A percentile compares a stretch with the other conserved stretches of the same genome.
Conservation (phyloP, 2,888 invertebrate genomes). For the Melolontha melolontha region DNA sequence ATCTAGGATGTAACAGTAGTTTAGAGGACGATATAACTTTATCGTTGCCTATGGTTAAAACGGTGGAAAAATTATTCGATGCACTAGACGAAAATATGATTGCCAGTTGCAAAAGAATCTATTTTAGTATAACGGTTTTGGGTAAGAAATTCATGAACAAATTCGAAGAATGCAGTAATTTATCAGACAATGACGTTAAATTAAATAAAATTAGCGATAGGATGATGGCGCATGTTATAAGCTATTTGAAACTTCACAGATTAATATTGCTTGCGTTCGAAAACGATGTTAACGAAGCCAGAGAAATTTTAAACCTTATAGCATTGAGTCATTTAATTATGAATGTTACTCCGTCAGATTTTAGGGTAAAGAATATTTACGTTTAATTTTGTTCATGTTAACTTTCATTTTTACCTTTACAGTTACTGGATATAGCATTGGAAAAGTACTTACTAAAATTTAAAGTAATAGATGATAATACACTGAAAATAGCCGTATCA, state of each 20-base stretch:
- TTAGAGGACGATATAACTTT: constrained; percentile 37
- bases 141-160: constrained; percentile 35
- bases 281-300: constrained; percentile 37
- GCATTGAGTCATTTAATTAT: constrained; percentile 43
- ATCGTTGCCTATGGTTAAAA: constrained; percentile 41
- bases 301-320: constrained; percentile 41
- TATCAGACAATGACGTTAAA: constrained; percentile 33
- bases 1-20: constrained; percentile 35
- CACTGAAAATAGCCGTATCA: constrained; percentile 35
- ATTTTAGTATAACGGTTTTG: constrained; percentile 34
- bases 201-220: constrained; percentile 20
- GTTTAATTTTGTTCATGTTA: background rate
- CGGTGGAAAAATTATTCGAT: constrained; percentile 39
- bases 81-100: constrained; percentile 36
- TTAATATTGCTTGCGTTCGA: constrained; percentile 37
- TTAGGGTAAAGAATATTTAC: constrained; percentile 33
- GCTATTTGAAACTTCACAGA: constrained; percentile 40
- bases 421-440: constrained; percentile 41
- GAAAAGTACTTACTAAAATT: constrained; percentile 41
- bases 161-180: constrained; percentile 27
- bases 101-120: constrained; percentile 31
- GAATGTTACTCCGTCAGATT: constrained; percentile 42
- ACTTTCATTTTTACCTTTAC: constrained; percentile 10
- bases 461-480: constrained; percentile 28
- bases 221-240: constrained; percentile 40